phyloP scores from a whole-genome alignment of 1,140 invertebrate genomes.

The Penaeus indicus region DNA sequence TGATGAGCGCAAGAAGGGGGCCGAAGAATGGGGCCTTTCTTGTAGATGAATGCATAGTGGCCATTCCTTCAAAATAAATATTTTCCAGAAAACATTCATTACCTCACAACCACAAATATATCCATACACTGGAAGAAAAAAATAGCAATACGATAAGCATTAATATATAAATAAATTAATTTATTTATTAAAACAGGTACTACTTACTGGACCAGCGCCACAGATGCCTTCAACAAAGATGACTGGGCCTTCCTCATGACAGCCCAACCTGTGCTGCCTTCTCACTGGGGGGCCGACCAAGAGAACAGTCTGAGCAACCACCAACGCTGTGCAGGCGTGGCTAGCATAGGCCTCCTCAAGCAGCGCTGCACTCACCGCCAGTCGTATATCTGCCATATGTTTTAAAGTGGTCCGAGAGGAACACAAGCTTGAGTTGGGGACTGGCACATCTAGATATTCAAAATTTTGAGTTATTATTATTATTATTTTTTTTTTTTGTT shows the following conservation, averaged over 20 bases:
- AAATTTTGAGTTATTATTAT: too few relatives aligned
- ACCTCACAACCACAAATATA: too few relatives aligned
- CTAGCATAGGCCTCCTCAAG: constrained; percentile 19
- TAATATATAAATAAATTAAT: neutral
- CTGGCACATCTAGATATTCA: too few relatives aligned
- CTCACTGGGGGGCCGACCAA: constrained; percentile 24
- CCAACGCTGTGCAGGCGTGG: constrained; percentile 35
- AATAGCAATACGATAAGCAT: neutral
- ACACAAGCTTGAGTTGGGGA: neutral
- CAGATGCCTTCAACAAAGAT: constrained; percentile 40
- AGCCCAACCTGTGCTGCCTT: constrained; percentile 48
- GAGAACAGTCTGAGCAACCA: neutral
- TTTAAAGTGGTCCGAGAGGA: neutral
- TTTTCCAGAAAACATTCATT: neutral
- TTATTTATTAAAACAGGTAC: neutral
- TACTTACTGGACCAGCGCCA: constrained; percentile 51
- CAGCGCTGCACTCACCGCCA: constrained; percentile 33
- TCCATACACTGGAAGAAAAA: too few relatives aligned
- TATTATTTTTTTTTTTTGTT: too few relatives aligned
- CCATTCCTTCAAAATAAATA: neutral
- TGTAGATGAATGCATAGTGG: too few relatives aligned
- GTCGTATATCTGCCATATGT: constrained; percentile 43
- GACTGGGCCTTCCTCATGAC: constrained; percentile 52
- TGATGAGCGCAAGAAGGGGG: neutral
- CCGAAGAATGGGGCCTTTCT: too few relatives aligned